Base-by-base conservation (phyloP, 2,888 invertebrate species). In the Phyllotreta striolata region DNA sequence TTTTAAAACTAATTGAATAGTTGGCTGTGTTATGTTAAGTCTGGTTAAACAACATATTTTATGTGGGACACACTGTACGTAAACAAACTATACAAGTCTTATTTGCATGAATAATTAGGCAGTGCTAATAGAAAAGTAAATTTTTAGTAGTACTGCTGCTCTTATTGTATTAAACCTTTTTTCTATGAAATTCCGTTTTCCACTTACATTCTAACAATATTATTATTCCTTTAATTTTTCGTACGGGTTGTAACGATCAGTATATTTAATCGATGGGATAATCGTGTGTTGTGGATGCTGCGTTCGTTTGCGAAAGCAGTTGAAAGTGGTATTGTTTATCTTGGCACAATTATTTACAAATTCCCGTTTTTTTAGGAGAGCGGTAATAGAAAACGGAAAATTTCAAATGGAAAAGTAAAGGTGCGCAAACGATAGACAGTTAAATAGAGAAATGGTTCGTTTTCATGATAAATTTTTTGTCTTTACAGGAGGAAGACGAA, bases 401-500 rank as follows among this genome's bases (percentile, higher is more conserved):
- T 77, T 68, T 75, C 76, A 66, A 78, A 74, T 70, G 74, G 74
- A 72, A 70, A 68, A 60, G 64, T 72, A 64, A 73, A 79, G 79
- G 79, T 79, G 78, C 76, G 78, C 9, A 49, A 49, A 34, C 35
- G 64, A 61, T 35, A 51, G 35, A 54, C 41, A 13, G 14, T 9
- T 47, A 13, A 44, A 38, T 10, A 39, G 39, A 54, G 9, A 58
- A 40, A 44, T 38, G 34, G 49, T 51, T 47, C 55, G 47, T 24
- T 64, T 57, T 54, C 60, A 49, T 49, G 49, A 52, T 39, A 59
- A 55, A 56, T 66, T 64, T 67, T 64, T 77, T 76, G 74, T 76
- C 70, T 82, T 80, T 62, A 38, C 78, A 86, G 85, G 85, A 86
- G 74, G 84, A 85, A 64, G 89, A 89, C 60, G 89, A 90, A 14